These are phyloP conservation scores for Griposia aprilina DNA, from an alignment of 2,888 invertebrate genomes.

Conservation along the genomic window DNA sequence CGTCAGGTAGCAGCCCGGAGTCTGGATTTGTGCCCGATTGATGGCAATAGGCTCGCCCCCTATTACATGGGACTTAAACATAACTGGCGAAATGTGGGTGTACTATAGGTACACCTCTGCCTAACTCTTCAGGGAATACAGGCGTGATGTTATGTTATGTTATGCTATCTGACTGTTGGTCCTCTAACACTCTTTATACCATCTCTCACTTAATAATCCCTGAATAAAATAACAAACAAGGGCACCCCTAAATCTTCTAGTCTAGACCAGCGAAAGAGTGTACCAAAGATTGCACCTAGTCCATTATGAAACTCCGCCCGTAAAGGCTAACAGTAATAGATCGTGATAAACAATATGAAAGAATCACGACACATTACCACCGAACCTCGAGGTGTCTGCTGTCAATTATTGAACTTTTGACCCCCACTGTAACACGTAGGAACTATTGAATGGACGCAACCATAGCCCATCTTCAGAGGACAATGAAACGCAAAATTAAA, in stretches of 20 bases:
- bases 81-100: too few relatives aligned
- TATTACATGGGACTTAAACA: too few relatives aligned
- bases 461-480: conserved; percentile 45
- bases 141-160: too few relatives aligned
- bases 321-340: conserved; percentile 48
- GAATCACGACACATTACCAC: conserved; percentile 62
- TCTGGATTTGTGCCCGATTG: too few relatives aligned
- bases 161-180: background rate
- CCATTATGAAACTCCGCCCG: conserved; percentile 42
- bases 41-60: too few relatives aligned
- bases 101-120: too few relatives aligned
- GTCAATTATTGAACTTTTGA: conserved; percentile 62
- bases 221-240: background rate
- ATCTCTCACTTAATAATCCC: background rate
- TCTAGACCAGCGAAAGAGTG: conserved; percentile 15
- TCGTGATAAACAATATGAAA: conserved; percentile 62
- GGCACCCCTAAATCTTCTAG: conserved; percentile 13
- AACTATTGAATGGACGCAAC: conserved; percentile 27
- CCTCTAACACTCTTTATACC: background rate
- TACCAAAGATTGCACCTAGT: conserved; percentile 29
- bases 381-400: conserved; percentile 16
- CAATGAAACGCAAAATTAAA: conserved; percentile 58
- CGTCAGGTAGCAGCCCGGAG: too few relatives aligned
- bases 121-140: too few relatives aligned
- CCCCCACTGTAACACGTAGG: conserved; percentile 50